Evolutionary conservation across 2,113 vertebrate species (phyloP), one percentile per base, ranked within the genome.

Genomic region (Emydura subglobosa): DNA sequence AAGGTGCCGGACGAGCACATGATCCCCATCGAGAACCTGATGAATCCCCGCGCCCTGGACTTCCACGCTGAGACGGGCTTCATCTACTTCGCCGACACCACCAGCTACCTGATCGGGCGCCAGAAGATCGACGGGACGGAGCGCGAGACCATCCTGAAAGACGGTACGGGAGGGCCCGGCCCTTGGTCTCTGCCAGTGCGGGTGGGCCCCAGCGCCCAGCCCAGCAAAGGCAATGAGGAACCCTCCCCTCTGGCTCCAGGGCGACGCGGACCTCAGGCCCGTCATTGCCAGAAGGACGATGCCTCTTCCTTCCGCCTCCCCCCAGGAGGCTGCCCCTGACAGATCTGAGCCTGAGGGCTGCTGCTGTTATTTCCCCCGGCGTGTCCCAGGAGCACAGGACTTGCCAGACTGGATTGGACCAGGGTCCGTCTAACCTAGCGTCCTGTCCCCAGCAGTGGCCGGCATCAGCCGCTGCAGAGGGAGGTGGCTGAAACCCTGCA

Each of bases 21-120:
- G 99, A 99, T 99, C 92, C 99, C 99, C 95, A 99, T 99, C 0
- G 99, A 99, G 98, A 99, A 99, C 98, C 98, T 99, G 59, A 99
- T 99, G 99, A 99, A 99, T 94, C 99, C 99, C 11, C 97, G 99
- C 17, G 99, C 99, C 1, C 96, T 99, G 98, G 99, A 99, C 96
- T 99, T 99, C 98, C 99, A 99, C 0, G 99, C 99, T 0, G 99
- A 99, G 95, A 99, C 98, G 0, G 99, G 99, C 91, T 99, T 99
- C 97, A 99, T 99, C 97, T 99, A 99, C 97, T 99, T 99, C 1
- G 99, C 99, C 0, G 99, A 99, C 96, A 99, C 99, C 96, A 99
- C 99, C 96, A 99, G 99, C 93, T 99, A 99, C 98, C 98, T 99
- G 93, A 99, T 99, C 0, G 99, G 99, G 55, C 98, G 99, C 39